Conservation (phyloP, 2,113 vertebrate species). For the Brachypodius melanocephalos region DNA sequence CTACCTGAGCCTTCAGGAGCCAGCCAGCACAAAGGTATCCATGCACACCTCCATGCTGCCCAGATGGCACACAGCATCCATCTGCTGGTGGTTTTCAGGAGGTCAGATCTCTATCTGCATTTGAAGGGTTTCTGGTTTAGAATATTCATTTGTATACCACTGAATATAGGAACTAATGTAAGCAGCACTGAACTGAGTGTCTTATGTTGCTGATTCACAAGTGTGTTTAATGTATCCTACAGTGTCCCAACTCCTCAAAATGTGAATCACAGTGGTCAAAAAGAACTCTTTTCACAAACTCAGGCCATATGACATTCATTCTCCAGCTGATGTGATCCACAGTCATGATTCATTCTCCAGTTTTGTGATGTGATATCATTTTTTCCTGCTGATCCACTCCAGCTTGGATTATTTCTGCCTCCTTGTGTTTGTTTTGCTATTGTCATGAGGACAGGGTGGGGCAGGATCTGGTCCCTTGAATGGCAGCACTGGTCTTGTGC, state of each 20-base stretch:
- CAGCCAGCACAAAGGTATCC: conserved; percentile 84
- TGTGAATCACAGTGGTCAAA: background rate
- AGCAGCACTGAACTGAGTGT: background rate
- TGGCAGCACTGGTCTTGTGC: background rate
- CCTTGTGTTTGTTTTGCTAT: background rate
- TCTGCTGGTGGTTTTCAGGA: background rate
- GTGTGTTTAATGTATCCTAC: background rate
- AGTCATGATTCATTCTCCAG: background rate
- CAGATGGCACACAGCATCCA: rapidly evolving
- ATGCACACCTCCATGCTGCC: background rate
- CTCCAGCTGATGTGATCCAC: background rate
- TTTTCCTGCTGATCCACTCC: background rate
- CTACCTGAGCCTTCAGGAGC: conserved; percentile 89
- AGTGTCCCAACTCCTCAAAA: background rate
- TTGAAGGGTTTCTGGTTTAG: background rate
- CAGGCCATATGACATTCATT: background rate
- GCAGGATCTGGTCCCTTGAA: background rate
- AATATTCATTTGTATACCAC: background rate
- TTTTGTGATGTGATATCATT: background rate
- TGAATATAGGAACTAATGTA: background rate
- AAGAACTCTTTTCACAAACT: background rate
- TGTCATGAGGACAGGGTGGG: background rate
- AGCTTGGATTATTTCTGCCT: background rate
- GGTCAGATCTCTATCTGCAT: background rate
- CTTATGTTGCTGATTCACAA: background rate